These are phyloP conservation scores for Halcyon badia DNA, from an alignment of 2,797 vertebrate genomes.

Conservation along the genomic window DNA sequence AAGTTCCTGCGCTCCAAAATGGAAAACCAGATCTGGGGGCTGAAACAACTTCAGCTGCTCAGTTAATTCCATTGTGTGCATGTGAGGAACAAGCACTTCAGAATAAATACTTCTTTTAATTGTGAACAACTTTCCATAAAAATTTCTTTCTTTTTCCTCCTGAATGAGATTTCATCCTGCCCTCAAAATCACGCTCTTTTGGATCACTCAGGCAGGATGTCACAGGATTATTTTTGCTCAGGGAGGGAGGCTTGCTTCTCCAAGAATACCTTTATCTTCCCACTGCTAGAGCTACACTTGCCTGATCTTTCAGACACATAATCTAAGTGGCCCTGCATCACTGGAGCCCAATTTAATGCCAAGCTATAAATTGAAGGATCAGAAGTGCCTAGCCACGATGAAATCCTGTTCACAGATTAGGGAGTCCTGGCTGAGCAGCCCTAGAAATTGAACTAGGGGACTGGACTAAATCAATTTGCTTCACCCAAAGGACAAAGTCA, in stretches of 20 bases:
- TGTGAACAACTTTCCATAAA: background rate
- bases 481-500: slow-evolving; percentile 49
- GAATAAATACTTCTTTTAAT: slow-evolving; percentile 37
- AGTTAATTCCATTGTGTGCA: background rate
- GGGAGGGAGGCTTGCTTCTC: background rate
- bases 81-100: background rate
- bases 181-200: background rate
- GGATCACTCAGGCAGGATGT: background rate
- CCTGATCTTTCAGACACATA: slow-evolving; percentile 51
- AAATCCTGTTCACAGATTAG: slow-evolving; percentile 70
- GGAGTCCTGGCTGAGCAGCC: slow-evolving; percentile 23
- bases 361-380: slow-evolving; percentile 66
- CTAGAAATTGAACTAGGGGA: slow-evolving; percentile 54
- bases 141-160: slow-evolving; percentile 32
- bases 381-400: slow-evolving; percentile 41
- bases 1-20: slow-evolving; percentile 23
- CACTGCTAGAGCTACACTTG: background rate
- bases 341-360: slow-evolving; percentile 70
- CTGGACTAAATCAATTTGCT: slow-evolving; percentile 66
- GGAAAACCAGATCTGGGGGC: background rate
- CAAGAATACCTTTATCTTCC: slow-evolving; percentile 12
- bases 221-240: slow-evolving; percentile 1
- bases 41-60: slow-evolving; percentile 12
- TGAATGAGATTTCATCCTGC: slow-evolving; percentile 16
- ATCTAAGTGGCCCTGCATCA: slow-evolving; percentile 56